Evolutionary conservation across 1,140 invertebrate species (phyloP), one percentile per base, ranked within the genome.

Genomic region (Brachionus manjavacas): DNA sequence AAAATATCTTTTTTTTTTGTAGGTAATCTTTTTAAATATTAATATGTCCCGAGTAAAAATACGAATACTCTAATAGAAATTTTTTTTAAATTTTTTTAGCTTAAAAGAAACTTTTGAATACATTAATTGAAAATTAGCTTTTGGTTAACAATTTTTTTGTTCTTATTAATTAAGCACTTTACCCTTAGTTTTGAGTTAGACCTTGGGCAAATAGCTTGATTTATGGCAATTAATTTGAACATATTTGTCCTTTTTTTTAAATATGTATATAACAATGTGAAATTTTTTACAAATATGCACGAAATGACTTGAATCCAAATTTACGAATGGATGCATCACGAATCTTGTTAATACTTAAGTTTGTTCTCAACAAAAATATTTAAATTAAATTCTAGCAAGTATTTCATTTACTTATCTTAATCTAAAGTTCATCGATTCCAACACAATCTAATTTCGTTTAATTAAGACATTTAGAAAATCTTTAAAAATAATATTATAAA

Each of bases 21-120:
- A 60, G 52, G 52, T 60, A 60, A 60, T 60, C 52, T 60, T 60
- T 60, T 60, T 60, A 60, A 60, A 60, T 60, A 60, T 60, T 60
- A 60, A 60, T 60, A 60, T 60, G 52, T 60, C n/a, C 52, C 52
- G 52, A 60, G 52, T 60, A 20, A 60, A 60, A 60, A 60, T 1
- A 60, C 16, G 52, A 60, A 60, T 60, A 60, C 52, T 60, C 52
- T 23, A 60, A 60, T 9, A 60, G 16, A 60, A 60, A 60, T 20
- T 20, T 60, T 12, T 46, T 46, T 46, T 12, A 46, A 46, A 46
- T 12, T 46, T 46, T 46, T 46, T 12, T 46, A 20, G 52, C 52
- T 60, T 60, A 20, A 60, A 60, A 60, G 52, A 60, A 60, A 60
- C 52, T 20, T 60, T 60, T 60, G 20, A 20, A 60, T 25, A 60